Base-by-base conservation (phyloP, 2,113 vertebrate genomes). In the Pelecanoides urinatrix region DNA sequence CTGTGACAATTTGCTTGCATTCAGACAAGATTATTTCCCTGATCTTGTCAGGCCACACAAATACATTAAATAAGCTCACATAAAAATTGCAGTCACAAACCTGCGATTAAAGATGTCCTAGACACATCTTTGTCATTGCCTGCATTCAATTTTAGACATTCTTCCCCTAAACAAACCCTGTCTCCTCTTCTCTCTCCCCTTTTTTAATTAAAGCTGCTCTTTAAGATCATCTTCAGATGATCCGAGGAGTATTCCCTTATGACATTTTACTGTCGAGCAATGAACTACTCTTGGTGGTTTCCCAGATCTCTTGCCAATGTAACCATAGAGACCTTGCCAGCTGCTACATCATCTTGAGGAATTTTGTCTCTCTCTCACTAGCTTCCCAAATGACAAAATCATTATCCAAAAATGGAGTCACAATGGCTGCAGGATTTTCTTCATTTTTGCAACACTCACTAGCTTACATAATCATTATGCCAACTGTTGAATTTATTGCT, bases 251-350 rank as follows among this genome's bases (percentile, higher is more conserved):
- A 62, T 44, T 90, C 58, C 74, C 65, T 50, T 80, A 16, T 58
- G 62, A 70, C 49, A 58, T 92, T 86, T 74, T 50, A 50, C 62
- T 80, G 71, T 70, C 0, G 0, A 91, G 42, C 22, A 55, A 53
- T 62, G 42, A 92, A 67, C 27, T 82, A 9, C 70, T 53, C 59
- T 70, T 93, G 75, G 50, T 92, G 59, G 27, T 80, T 94, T 83
- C 70, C 89, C 55, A 90, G 20, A 73, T 52, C 67, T 76, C 38
- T 13, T 76, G 40, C 78, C 67, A 85, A 9, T 10, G 90, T 91
- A 93, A 95, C 88, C 71, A 91, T 79, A 82, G 93, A 90, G 88
- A 95, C 71, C 42, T 92, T 67, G 63, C 78, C 90, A 92, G 82
- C 55, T 95, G 67, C 82, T 86, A 62, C 44, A 94, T 61, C 55